These are phyloP conservation scores for Loripinus fragilis DNA, from an alignment of 2,888 invertebrate species.

Conservation along the genomic window DNA sequence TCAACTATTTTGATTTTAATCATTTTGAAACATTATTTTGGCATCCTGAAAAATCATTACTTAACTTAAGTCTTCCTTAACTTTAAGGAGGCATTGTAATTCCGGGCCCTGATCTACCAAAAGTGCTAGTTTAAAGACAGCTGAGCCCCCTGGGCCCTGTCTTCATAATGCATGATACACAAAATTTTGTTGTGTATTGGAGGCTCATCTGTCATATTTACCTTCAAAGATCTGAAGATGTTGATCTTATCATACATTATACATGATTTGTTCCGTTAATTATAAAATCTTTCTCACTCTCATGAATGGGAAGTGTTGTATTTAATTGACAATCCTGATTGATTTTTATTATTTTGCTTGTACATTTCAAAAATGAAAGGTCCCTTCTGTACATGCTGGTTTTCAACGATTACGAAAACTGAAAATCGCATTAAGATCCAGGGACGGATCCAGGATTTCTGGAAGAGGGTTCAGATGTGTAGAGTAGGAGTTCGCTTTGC, in stretches of 20 bases:
- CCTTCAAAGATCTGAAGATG: neutral
- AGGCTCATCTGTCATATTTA: neutral
- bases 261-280: neutral
- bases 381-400: too few relatives aligned
- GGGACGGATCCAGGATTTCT: too few relatives aligned
- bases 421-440: too few relatives aligned
- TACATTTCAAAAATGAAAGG: neutral
- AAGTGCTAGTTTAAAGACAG: neutral
- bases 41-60: too few relatives aligned
- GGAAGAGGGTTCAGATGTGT: too few relatives aligned
- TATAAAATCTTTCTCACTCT: neutral
- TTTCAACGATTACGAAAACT: too few relatives aligned
- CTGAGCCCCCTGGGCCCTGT: neutral
- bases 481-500: too few relatives aligned
- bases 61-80: too few relatives aligned
- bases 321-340: constrained; percentile 15
- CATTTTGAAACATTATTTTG: too few relatives aligned
- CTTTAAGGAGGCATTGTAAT: too few relatives aligned
- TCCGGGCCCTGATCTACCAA: too few relatives aligned
- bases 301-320: constrained; percentile 1
- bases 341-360: neutral
- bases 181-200: neutral
- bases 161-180: neutral
- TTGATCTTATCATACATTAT: neutral
- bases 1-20: too few relatives aligned